Base-by-base conservation (phyloP, 2,113 vertebrate genomes). In the Leptocoma aspasia region DNA sequence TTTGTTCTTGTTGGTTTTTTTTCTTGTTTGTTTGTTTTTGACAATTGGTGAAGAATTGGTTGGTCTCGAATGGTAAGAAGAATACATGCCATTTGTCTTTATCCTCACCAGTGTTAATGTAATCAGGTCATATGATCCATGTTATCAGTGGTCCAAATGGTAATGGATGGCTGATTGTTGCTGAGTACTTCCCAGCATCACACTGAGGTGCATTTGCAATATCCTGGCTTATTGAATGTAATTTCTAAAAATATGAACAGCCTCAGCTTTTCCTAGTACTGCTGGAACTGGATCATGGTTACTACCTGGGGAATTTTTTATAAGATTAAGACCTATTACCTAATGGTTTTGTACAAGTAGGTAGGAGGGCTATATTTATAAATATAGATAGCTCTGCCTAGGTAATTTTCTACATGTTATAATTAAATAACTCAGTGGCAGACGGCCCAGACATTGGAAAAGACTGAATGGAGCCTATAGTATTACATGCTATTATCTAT, bases 341-440 rank as follows among this genome's bases (percentile, higher is more conserved):
- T 94, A 95, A 82, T 92, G 59, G 50, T 95, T 94, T 92, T 84
- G 57, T 86, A 70, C 53, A 91, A 78, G 88, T 96, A 95, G 77
- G 92, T 97, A 91, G 90, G 93, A 89, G 82, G 76, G 76, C 69
- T 87, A 95, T 97, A 95, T 96, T 97, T 95, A 94, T 95, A 94
- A 95, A 97, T 96, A 70, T 4, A 87, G 96, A 94, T 95, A 96
- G 90, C 95, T 94, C 72, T 92, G 76, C 92, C 76, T 95, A 89
- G 94, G 90, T 97, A 68, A 80, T 82, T 95, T 95, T 88, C 15
- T 94, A 78, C 30, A 64, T 93, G 90, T 98, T 97, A 89, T 90
- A 97, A 96, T 97, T 95, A 95, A 97, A 93, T 94, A 93, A 88
- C 44, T 84, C 44, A 0, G 21, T 97, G 97, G 96, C 97, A 94